Evolutionary conservation across 92 coral and sea anemone species (phyloP).

Genomic region (Blastomussa wellsi): DNA sequence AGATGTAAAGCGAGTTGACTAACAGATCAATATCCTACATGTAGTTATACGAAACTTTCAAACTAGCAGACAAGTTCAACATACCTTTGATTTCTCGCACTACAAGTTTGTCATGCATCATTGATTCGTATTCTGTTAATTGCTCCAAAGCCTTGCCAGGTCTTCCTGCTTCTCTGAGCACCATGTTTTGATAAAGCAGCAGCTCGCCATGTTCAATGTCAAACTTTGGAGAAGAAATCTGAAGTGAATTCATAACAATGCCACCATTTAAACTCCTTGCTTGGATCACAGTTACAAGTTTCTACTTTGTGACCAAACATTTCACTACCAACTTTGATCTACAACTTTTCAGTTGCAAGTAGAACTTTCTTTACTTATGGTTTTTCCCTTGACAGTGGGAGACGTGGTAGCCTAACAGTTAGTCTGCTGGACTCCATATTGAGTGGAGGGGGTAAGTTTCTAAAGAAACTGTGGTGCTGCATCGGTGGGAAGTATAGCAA

Average conservation of each 20-base stretch:
- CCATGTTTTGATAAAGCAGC: conserved; percentile 92
- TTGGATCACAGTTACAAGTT: not conserved
- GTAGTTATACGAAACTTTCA: not conserved
- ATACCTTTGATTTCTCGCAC: conserved; percentile 91
- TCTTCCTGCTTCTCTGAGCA: conserved; percentile 86
- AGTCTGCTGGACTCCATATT: too few relatives aligned
- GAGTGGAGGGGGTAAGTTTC: too few relatives aligned
- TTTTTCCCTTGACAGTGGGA: too few relatives aligned
- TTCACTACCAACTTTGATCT: not conserved
- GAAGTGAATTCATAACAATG: not conserved
- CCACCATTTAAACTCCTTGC: not conserved
- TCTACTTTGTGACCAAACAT: not conserved
- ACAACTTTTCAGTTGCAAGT: too few relatives aligned
- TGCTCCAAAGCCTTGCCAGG: conserved; percentile 80
- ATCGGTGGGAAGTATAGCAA: too few relatives aligned
- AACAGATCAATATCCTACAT: too few relatives aligned
- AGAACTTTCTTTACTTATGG: too few relatives aligned
- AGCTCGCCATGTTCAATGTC: conserved; percentile 94
- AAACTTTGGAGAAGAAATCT: conserved; percentile 76
- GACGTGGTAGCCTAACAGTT: too few relatives aligned
- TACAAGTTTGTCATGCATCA: conserved; percentile 87
- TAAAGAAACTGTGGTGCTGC: too few relatives aligned
- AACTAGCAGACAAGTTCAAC: not conserved
- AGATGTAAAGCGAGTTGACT: too few relatives aligned
- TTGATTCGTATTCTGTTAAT: conserved; percentile 63